phyloP scores from a whole-genome alignment of 2,797 vertebrate genomes.

The Picus viridis region DNA sequence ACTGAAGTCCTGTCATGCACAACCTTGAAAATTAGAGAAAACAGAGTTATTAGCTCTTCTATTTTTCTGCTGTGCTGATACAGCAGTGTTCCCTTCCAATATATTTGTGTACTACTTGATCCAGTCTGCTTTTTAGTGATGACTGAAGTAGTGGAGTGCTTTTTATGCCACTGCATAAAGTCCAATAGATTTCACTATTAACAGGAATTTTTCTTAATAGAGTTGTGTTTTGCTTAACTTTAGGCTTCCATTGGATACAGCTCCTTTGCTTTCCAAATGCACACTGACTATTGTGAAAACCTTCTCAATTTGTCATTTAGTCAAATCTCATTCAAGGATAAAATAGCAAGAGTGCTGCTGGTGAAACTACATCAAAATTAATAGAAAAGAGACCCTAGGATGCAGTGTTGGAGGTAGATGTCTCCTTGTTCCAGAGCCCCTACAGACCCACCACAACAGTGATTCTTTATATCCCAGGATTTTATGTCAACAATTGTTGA shows the following conservation, averaged over 20 bases:
- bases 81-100: background rate
- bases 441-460: fast-evolving
- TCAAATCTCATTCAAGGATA: background rate
- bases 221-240: conserved; percentile 3
- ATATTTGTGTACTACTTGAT: background rate
- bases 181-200: background rate
- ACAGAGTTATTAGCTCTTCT: background rate
- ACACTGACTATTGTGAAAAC: background rate
- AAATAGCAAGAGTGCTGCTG: background rate
- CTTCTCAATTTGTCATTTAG: background rate
- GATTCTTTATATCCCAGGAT: background rate
- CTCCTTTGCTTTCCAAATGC: background rate
- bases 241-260: background rate
- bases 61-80: background rate
- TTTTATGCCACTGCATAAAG: background rate
- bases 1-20: background rate
- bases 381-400: background rate
- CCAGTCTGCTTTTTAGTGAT: background rate
- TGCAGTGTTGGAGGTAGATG: background rate
- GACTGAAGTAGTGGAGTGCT: background rate
- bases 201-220: background rate
- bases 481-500: background rate
- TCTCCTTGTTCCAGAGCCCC: background rate
- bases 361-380: background rate
- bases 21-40: background rate